Conservation (phyloP, 2,113 vertebrate genomes). For the Neodontobutis hainanensis region DNA sequence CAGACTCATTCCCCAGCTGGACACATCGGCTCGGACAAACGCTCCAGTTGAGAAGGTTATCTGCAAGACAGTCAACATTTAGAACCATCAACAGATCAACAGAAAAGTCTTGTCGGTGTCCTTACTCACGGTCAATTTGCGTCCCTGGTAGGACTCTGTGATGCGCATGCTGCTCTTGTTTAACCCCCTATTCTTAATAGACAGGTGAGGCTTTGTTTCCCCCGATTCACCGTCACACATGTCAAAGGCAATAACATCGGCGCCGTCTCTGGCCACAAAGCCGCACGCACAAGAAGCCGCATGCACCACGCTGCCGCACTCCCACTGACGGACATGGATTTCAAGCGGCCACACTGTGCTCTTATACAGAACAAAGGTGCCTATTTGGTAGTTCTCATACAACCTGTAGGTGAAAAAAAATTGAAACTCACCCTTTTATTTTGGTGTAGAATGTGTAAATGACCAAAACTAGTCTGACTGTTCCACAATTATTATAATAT, state of each 20-base stretch:
- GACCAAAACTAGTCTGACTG: too few species aligned
- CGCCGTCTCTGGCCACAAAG: constrained; percentile 83
- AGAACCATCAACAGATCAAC: neutral
- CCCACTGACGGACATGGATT: constrained; percentile 90
- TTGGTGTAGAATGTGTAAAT: too few species aligned
- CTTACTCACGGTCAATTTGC: constrained; percentile 89
- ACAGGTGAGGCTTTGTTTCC: constrained; percentile 83
- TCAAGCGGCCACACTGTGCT: constrained; percentile 83
- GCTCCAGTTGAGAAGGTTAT: constrained; percentile 88
- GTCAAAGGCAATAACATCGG: constrained; percentile 83
- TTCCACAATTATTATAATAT: too few species aligned
- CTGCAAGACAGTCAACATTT: constrained; percentile 57
- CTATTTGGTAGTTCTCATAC: constrained; percentile 88
- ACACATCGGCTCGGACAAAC: constrained; percentile 88
- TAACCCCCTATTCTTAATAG: constrained; percentile 80
- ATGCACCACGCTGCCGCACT: constrained; percentile 84
- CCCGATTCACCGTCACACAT: constrained; percentile 86
- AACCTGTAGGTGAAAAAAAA: constrained; percentile 67
- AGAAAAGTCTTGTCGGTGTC: neutral
- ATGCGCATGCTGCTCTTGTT: constrained; percentile 79
- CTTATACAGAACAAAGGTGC: constrained; percentile 89
- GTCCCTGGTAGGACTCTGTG: constrained; percentile 88
- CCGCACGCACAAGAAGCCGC: constrained; percentile 87
- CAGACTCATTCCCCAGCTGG: constrained; percentile 90
- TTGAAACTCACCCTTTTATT: neutral